phyloP scores from a whole-genome alignment of 2,888 invertebrate genomes.

The Spodoptera exigua region DNA sequence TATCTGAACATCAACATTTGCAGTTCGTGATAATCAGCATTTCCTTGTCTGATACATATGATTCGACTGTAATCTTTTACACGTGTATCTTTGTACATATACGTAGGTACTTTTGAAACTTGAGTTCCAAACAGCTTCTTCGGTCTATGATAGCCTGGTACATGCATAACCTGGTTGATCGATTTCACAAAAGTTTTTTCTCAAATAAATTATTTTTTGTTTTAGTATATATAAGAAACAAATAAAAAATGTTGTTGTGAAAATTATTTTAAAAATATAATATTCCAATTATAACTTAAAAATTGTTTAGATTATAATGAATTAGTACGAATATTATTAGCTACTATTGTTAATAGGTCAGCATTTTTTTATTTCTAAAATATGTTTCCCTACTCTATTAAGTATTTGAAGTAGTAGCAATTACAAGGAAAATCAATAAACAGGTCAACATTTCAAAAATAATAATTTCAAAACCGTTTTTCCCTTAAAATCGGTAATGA shows the following conservation, averaged over 20 bases:
- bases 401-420: slow-evolving; percentile 11
- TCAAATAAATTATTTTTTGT: too few species aligned
- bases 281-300: too few species aligned
- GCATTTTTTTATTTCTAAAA: not conserved
- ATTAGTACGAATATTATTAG: not conserved
- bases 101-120: not conserved
- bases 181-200: too few species aligned
- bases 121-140: not conserved
- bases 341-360: slow-evolving; percentile 5
- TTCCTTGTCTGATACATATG: slow-evolving; percentile 1
- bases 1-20: slow-evolving; percentile 7
- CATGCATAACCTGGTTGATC: too few species aligned
- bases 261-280: too few species aligned
- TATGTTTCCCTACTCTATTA: slow-evolving; percentile 3
- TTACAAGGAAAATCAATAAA: slow-evolving; percentile 37
- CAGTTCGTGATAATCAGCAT: not conserved
- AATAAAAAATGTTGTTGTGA: too few species aligned
- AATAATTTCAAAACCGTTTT: too few species aligned
- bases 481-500: too few species aligned
- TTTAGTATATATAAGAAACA: too few species aligned
- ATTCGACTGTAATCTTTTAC: slow-evolving; percentile 23
- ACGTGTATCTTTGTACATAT: slow-evolving; percentile 4
- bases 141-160: too few species aligned
- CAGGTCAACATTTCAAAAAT: not conserved
- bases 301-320: too few species aligned